A percentile compares a stretch with the other conserved stretches of the same genome.
phyloP scores from a whole-genome alignment of 2,113 vertebrate species.

The Sphaerodactylus townsendi region DNA sequence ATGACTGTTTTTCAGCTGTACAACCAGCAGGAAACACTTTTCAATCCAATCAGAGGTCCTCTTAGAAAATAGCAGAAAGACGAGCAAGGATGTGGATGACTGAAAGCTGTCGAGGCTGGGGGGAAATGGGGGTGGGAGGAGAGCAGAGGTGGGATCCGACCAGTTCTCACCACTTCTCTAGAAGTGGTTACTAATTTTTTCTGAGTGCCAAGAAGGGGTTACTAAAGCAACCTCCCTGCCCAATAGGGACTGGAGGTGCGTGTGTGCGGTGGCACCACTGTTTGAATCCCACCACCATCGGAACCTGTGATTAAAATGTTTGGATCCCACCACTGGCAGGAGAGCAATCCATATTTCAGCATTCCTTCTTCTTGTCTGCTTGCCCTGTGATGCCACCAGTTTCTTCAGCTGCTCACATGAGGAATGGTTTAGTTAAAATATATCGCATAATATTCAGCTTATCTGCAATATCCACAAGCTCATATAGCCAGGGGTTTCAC shows the following conservation, averaged over 20 bases:
- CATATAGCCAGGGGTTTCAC: background rate
- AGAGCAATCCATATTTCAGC: background rate
- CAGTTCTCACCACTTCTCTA: no score
- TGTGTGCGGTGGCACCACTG: no score
- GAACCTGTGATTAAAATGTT: no score
- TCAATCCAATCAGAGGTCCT: background rate
- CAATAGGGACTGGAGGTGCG: no score
- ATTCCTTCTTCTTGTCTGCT: background rate
- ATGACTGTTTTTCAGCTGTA: background rate
- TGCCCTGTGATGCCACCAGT: background rate
- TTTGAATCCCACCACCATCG: no score
- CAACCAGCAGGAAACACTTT: background rate
- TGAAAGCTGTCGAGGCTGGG: background rate
- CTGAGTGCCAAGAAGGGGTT: no score
- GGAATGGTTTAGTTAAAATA: background rate
- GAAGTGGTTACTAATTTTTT: no score
- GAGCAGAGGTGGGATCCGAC: no score
- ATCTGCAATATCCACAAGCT: background rate
- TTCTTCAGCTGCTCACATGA: background rate
- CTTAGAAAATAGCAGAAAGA: background rate
- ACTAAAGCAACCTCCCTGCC: no score
- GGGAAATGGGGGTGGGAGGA: background rate
- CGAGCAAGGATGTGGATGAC: background rate
- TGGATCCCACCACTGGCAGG: no score
- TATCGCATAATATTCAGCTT: background rate